Percentiles rank a stretch among this genome's conserved stretches.
Conservation (phyloP, 1,140 invertebrate species). For the Macrostomum lignano region DNA sequence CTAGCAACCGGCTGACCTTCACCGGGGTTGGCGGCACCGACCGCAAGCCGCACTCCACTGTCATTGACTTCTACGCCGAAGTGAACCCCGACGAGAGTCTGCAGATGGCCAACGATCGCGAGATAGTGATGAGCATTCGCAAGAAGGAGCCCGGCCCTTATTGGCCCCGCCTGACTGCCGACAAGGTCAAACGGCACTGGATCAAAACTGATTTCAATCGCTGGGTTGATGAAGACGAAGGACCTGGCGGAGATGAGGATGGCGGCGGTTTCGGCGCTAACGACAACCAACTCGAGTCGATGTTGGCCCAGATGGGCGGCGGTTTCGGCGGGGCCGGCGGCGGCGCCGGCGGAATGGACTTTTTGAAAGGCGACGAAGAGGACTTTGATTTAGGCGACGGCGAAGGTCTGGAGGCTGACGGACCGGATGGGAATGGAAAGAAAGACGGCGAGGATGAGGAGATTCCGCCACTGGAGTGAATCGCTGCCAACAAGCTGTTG, state of each 20-base stretch:
- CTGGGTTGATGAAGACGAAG: conserved; percentile 75
- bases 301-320: conserved; percentile 7
- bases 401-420: too few species aligned
- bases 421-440: too few species aligned
- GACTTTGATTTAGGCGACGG: conserved; percentile 5
- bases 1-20: conserved; percentile 7
- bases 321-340: conserved; percentile 13
- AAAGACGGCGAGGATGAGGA: too few species aligned
- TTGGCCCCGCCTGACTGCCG: conserved; percentile 58
- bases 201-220: conserved; percentile 82
- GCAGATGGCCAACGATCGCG: conserved; percentile 23
- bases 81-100: conserved; percentile 44
- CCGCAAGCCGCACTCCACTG: conserved; percentile 51
- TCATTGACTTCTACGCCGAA: conserved; percentile 48
- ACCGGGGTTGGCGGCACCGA: conserved; percentile 50
- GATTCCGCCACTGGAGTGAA: too few species aligned
- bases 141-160: conserved; percentile 44
- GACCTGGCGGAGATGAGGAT: conserved; percentile 35
- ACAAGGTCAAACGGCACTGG: conserved; percentile 53
- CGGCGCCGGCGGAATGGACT: conserved; percentile 19
- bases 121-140: conserved; percentile 45
- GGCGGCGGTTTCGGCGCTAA: too few species aligned
- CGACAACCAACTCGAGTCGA: conserved; percentile 5
- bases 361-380: conserved; percentile 12
- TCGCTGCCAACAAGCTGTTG: too few species aligned